These are phyloP conservation scores for Muscina levida DNA, from an alignment of 2,888 invertebrate species.

Conservation along the genomic window DNA sequence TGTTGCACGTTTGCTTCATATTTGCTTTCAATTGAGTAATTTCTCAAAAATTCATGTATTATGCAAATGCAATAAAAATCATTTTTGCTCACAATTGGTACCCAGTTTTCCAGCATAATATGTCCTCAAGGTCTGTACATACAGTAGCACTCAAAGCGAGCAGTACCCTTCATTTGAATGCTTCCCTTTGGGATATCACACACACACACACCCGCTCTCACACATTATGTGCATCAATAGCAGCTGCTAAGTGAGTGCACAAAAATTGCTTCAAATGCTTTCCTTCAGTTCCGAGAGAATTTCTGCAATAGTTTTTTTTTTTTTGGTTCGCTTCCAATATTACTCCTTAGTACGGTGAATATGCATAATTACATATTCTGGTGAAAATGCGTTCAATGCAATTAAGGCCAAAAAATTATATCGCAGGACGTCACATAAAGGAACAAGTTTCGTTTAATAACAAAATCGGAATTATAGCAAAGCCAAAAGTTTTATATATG, in stretches of 20 bases:
- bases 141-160: neutral
- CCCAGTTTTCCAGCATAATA: constrained; percentile 12
- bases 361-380: constrained; percentile 28
- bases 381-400: constrained; percentile 25
- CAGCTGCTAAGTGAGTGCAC: neutral
- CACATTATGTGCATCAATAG: neutral
- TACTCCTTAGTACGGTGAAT: neutral
- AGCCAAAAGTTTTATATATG: neutral
- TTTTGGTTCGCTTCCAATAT: no score
- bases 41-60: neutral
- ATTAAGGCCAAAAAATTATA: constrained; percentile 1
- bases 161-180: no score
- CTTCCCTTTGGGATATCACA: no score
- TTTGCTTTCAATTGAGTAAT: no score
- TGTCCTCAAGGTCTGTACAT: constrained; percentile 32
- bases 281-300: neutral
- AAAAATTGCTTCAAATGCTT: neutral
- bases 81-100: constrained; percentile 9
- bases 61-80: neutral
- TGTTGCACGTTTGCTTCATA: no score
- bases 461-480: neutral
- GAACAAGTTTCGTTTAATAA: neutral
- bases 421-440: neutral
- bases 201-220: neutral
- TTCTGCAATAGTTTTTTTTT: no score